These are phyloP conservation scores for Chlorospingus semifuscus DNA, from an alignment of 2,797 vertebrate species.

Conservation along the genomic window DNA sequence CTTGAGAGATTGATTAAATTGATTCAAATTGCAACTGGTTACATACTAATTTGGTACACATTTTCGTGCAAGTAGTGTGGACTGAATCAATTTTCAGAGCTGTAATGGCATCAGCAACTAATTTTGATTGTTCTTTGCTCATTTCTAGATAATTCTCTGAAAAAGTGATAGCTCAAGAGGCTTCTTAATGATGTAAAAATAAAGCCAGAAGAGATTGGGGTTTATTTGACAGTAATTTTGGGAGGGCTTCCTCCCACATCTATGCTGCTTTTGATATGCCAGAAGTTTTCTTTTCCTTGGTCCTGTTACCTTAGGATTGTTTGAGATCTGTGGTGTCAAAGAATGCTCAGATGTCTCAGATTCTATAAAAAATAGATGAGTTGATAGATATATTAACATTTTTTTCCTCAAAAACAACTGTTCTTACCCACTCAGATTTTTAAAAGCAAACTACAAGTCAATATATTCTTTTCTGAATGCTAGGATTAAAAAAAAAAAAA, in stretches of 20 bases:
- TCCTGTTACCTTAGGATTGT: rapidly evolving
- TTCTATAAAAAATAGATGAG: not conserved
- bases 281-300: not conserved
- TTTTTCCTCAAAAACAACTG: not conserved
- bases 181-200: not conserved
- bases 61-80: not conserved
- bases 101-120: not conserved
- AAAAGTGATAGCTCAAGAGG: not conserved
- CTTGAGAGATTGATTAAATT: slow-evolving; percentile 52
- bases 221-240: not conserved
- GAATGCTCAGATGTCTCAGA: not conserved
- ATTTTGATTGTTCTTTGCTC: not conserved
- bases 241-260: rapidly evolving
- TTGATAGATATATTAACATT: not conserved
- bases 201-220: not conserved
- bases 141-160: not conserved
- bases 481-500: not conserved
- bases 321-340: not conserved
- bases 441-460: not conserved
- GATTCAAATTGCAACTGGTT: slow-evolving; percentile 45
- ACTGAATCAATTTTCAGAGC: not conserved
- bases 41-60: slow-evolving; percentile 1
- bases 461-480: not conserved
- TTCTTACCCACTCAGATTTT: not conserved
- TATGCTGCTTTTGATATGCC: not conserved